Evolutionary conservation across 2,888 invertebrate species (phyloP).

Genomic region (Pecten maximus): DNA sequence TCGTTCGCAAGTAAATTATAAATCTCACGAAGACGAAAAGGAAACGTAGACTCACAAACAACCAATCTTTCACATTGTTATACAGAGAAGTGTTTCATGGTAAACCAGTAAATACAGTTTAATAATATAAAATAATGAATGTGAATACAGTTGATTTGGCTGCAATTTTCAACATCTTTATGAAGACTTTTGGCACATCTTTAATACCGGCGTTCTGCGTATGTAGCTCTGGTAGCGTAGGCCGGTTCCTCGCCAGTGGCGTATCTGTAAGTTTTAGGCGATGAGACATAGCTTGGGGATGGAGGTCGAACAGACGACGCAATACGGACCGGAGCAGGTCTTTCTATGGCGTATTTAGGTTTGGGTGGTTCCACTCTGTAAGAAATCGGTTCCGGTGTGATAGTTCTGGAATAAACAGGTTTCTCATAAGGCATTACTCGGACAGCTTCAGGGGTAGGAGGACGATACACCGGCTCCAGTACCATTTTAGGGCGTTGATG

Average conservation of each 20-base stretch:
- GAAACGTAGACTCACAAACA: too few species aligned
- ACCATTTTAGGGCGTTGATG: background rate
- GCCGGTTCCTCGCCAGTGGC: background rate
- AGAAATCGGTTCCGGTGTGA: background rate
- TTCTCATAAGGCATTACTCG: background rate
- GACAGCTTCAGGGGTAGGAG: background rate
- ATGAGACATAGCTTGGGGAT: background rate
- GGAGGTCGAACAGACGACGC: background rate
- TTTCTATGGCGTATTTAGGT: background rate
- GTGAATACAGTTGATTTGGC: too few species aligned
- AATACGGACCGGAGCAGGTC: background rate
- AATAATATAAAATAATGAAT: too few species aligned
- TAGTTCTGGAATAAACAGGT: background rate
- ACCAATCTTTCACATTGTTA: too few species aligned
- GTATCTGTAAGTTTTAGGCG: background rate
- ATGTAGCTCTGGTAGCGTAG: background rate
- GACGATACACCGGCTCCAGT: background rate
- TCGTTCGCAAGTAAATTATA: too few species aligned
- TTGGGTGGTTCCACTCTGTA: background rate
- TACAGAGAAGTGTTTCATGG: too few species aligned
- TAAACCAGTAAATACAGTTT: too few species aligned
- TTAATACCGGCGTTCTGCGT: conserved; percentile 2
- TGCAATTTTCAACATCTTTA: too few species aligned
- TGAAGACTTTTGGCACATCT: background rate
- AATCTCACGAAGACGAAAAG: too few species aligned